Base-by-base conservation (phyloP, 2,113 vertebrate genomes). In the Mixornis gularis region DNA sequence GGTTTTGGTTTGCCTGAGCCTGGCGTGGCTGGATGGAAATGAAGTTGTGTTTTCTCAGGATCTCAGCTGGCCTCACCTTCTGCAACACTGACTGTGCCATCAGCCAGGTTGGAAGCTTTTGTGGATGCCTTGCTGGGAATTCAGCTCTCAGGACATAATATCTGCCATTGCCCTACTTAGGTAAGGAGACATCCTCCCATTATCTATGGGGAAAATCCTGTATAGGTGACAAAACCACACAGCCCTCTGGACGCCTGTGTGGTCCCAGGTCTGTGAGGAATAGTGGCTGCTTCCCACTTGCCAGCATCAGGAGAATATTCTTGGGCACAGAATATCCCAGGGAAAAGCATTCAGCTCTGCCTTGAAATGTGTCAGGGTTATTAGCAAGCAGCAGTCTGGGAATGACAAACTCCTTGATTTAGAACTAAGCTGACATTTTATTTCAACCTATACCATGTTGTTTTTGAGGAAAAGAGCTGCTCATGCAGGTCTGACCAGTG, bases 391-490 rank as follows among this genome's bases (percentile, higher is more conserved):
- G 52, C 26, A 70, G 26, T 32, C 71, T 82, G 40, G 83, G 83
- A 84, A 84, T 76, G 58, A n/a, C 30, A 88, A 93, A 25, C 6
- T 16, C 4, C 41, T 84, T 84, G 63, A 93, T 94, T 91, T 41
- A 91, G 43, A 85, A 85, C 59, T 69, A 91, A 44, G 26, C 0
- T 85, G 41, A 24, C 30, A 32, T 91, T 92, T 92, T 79, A 48
- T 79, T 85, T 63, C 55, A 87, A n/a, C 14, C 29, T 63, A 7
- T 26, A 41, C 5, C 7, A 3, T 29, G 19, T 34, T 58, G 51
- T 46, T 59, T 43, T 62, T 22, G 76, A 65, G 66, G 46, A 71
- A 62, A 69, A 58, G 4, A 34, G 26, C n/a, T 78, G 40, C 46
- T 86, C 32, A 27, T 0, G 0, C 24, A 49, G 44, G 56, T 64